Conservation (phyloP, 2,888 invertebrate genomes). For the Bugula neritina region DNA sequence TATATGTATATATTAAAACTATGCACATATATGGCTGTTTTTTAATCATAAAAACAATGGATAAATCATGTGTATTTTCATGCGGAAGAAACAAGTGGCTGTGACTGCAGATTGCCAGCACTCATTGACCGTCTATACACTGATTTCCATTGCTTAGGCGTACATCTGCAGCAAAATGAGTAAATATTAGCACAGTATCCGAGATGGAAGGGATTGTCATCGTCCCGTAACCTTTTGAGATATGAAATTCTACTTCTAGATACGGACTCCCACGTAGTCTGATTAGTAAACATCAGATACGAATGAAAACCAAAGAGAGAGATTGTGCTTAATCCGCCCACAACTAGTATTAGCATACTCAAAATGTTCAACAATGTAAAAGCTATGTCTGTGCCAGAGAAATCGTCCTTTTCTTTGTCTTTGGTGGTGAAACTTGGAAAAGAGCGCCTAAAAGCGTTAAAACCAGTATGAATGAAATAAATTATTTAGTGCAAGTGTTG, state of each 20-base stretch:
- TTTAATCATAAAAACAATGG: too few species aligned
- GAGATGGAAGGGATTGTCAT: conserved; percentile 51
- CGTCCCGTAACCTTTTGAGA: conserved; percentile 46
- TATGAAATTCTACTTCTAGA: conserved; percentile 51
- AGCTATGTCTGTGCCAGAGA: neutral
- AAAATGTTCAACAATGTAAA: conserved; percentile 34
- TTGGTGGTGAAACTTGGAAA: neutral
- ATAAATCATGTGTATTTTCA: too few species aligned
- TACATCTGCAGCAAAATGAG: conserved; percentile 39
- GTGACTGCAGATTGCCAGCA: neutral
- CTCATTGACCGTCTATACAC: conserved; percentile 36
- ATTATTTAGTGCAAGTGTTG: too few species aligned
- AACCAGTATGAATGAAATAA: too few species aligned
- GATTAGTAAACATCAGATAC: conserved; percentile 47
- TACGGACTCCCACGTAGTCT: conserved; percentile 52
- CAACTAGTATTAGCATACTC: conserved; percentile 40
- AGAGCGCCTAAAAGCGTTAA: neutral
- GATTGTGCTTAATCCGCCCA: conserved; percentile 41
- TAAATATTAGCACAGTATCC: conserved; percentile 44
- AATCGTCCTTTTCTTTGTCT: neutral
- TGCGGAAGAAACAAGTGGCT: neutral
- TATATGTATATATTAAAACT: too few species aligned
- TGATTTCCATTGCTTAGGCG: conserved; percentile 39
- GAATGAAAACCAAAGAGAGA: conserved; percentile 47
- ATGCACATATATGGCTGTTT: too few species aligned